phyloP scores from a whole-genome alignment of 2,797 vertebrate species.

The Lagocephalus sceleratus region DNA sequence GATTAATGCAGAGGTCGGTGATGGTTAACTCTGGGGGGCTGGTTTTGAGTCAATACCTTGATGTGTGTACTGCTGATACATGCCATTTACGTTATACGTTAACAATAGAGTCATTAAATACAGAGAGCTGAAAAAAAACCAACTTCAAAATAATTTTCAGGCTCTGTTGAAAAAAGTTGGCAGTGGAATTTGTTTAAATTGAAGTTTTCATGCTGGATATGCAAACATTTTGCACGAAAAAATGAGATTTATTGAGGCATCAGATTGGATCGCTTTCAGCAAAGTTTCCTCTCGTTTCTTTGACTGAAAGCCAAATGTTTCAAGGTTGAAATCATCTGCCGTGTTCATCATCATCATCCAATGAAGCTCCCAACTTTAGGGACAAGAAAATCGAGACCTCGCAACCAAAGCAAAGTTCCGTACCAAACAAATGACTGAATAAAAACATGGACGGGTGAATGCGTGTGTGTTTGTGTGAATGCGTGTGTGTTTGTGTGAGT shows the following conservation, averaged over 20 bases:
- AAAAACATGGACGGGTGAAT: background rate
- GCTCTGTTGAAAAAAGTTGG: background rate
- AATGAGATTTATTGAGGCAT: conserved; percentile 13
- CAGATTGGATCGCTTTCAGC: conserved; percentile 4
- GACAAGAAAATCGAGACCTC: too few relatives aligned
- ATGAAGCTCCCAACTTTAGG: background rate
- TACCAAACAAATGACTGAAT: too few relatives aligned
- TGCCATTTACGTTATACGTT: too few relatives aligned
- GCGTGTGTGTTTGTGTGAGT: conserved; percentile 7
- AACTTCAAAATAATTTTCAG: background rate
- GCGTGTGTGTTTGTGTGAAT: conserved; percentile 9
- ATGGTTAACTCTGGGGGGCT: too few relatives aligned
- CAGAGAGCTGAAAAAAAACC: background rate
- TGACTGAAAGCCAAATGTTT: conserved; percentile 7
- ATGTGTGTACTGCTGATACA: too few relatives aligned
- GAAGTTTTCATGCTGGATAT: conserved; percentile 5
- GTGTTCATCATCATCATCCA: conserved; percentile 12
- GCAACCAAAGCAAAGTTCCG: too few relatives aligned
- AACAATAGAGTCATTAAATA: background rate
- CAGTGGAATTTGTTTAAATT: conserved; percentile 4
- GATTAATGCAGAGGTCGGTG: too few relatives aligned
- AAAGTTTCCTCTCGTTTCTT: conserved; percentile 14
- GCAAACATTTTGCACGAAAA: conserved; percentile 8
- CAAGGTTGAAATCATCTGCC: conserved; percentile 13
- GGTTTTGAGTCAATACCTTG: too few relatives aligned